These are phyloP conservation scores for Synchiropus splendidus DNA, from an alignment of 2,113 vertebrate species.

Conservation along the genomic window DNA sequence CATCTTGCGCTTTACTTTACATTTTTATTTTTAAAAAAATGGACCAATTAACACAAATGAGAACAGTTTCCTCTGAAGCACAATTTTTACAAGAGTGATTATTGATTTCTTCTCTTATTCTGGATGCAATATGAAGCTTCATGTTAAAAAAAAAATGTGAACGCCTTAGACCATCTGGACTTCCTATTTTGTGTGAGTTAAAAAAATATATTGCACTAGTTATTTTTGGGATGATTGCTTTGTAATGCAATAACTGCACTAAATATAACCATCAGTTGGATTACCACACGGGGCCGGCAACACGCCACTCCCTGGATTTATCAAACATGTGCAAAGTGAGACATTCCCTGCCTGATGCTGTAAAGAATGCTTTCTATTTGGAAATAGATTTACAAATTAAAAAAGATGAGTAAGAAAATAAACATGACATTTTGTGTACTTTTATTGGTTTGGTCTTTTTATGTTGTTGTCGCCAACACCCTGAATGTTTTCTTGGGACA, in stretches of 20 bases:
- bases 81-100: slow-evolving; percentile 67
- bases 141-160: slow-evolving; percentile 64
- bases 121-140: slow-evolving; percentile 73
- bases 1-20: slow-evolving; percentile 24
- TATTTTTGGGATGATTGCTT: slow-evolving; percentile 64
- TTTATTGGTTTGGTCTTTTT: slow-evolving; percentile 43
- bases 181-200: slow-evolving; percentile 66
- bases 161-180: slow-evolving; percentile 71
- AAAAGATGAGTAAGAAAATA: slow-evolving; percentile 61
- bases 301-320: slow-evolving; percentile 59
- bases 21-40: slow-evolving; percentile 48
- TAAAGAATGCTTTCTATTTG: slow-evolving; percentile 74
- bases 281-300: slow-evolving; percentile 56
- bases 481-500: too few species aligned
- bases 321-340: slow-evolving; percentile 54
- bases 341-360: slow-evolving; percentile 71
- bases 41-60: slow-evolving; percentile 64
- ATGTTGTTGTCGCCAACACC: slow-evolving; percentile 19
- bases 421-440: slow-evolving; percentile 72
- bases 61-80: slow-evolving; percentile 63
- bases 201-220: slow-evolving; percentile 64
- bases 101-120: slow-evolving; percentile 65
- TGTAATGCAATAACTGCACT: slow-evolving; percentile 75
- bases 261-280: slow-evolving; percentile 63
- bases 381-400: slow-evolving; percentile 64